These are phyloP conservation scores for Semotilus atromaculatus DNA, from an alignment of 2,797 vertebrate genomes.

Conservation along the genomic window DNA sequence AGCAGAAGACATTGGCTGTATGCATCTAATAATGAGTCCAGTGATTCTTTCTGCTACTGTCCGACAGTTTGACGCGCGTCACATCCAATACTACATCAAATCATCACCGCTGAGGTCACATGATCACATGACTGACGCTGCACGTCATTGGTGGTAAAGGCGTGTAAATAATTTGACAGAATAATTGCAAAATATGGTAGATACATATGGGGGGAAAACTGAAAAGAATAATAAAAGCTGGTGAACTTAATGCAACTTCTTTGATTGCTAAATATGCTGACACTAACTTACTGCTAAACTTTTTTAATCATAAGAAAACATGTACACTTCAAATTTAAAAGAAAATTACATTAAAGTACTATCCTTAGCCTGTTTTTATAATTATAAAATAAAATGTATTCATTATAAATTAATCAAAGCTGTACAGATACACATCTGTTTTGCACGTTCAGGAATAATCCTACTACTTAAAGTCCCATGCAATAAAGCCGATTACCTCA, in stretches of 20 bases:
- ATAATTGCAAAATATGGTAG: background rate
- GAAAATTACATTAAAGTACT: background rate
- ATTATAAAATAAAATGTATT: background rate
- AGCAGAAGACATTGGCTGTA: background rate
- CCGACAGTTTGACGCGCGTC: background rate
- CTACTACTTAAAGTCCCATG: background rate
- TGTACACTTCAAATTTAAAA: background rate
- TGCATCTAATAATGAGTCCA: background rate
- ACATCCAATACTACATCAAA: background rate
- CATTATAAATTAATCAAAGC: background rate
- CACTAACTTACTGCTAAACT: background rate
- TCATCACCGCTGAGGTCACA: background rate
- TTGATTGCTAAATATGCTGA: background rate
- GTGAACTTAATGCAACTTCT: background rate
- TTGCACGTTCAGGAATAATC: constrained; percentile 5
- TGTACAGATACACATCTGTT: background rate
- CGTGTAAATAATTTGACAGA: background rate
- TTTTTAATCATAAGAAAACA: no score
- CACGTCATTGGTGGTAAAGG: background rate
- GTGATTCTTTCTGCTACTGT: background rate
- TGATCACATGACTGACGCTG: background rate
- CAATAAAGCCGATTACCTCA: background rate
- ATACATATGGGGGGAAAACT: background rate
- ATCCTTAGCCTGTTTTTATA: background rate
- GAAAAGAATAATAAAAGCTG: background rate